Conservation (phyloP, 2,797 vertebrate genomes). For the Clarias laeviceps region DNA sequence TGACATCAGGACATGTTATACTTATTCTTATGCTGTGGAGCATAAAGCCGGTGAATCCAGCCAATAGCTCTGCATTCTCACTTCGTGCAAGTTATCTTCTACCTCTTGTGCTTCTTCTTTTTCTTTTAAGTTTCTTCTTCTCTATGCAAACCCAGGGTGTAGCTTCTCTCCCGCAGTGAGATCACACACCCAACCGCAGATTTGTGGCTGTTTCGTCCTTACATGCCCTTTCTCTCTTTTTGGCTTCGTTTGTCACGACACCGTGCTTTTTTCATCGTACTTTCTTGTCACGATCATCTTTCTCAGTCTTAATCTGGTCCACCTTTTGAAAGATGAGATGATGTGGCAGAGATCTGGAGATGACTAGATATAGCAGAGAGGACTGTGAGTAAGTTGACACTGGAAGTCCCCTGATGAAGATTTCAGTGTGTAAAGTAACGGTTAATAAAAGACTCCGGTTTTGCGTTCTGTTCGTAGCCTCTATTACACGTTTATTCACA, state of each 20-base stretch:
- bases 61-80: neutral
- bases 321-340: neutral
- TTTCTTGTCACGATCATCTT: conserved; percentile 4
- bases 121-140: neutral
- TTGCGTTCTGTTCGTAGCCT: neutral
- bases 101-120: neutral
- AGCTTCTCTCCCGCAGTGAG: conserved; percentile 25
- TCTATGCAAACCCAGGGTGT: conserved; percentile 1
- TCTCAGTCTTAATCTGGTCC: neutral
- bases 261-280: neutral
- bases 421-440: neutral
- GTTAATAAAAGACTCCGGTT: neutral
- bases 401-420: conserved; percentile 12
- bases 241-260: conserved; percentile 11
- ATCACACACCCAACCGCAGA: conserved; percentile 47
- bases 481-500: neutral
- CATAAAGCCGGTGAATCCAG: neutral
- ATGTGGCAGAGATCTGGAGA: neutral
- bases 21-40: neutral
- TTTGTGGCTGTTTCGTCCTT: conserved; percentile 40
- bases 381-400: conserved; percentile 45
- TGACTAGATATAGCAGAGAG: conserved; percentile 11
- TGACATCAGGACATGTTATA: neutral
- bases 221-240: neutral
- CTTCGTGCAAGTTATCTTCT: neutral